Evolutionary conservation across 2,888 invertebrate species (phyloP).

Genomic region (Mythimna lalbum): DNA sequence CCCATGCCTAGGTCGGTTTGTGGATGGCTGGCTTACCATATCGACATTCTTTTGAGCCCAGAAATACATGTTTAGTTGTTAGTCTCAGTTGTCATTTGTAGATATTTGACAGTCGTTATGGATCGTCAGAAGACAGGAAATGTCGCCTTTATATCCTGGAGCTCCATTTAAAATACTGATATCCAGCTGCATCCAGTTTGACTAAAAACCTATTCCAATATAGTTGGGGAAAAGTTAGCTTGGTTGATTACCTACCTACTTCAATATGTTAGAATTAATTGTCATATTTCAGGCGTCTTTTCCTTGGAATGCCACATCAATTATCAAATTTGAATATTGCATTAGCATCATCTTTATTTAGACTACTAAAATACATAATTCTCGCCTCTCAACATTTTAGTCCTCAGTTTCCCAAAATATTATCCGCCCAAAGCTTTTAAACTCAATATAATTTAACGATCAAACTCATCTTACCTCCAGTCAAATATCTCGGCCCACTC

Average conservation of each 20-base stretch:
- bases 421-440: slow-evolving; percentile 20
- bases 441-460: slow-evolving; percentile 37
- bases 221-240: too few species aligned
- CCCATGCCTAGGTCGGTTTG: too few species aligned
- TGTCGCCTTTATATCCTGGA: too few species aligned
- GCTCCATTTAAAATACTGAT: too few species aligned
- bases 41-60: too few species aligned
- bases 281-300: neutral
- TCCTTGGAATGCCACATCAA: neutral
- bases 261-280: neutral
- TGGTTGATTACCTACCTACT: neutral
- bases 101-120: too few species aligned
- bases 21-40: too few species aligned
- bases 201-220: too few species aligned
- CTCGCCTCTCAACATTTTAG: slow-evolving; percentile 9
- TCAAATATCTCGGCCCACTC: slow-evolving; percentile 44
- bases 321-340: neutral
- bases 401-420: neutral
- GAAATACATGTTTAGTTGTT: too few species aligned
- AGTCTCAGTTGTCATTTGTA: too few species aligned
- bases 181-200: neutral
- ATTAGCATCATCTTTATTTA: slow-evolving; percentile 4
- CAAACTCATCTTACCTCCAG: slow-evolving; percentile 30
- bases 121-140: too few species aligned
- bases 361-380: neutral